Conservation (phyloP, 2,113 vertebrate species). For the Myxocyprinus asiaticus region DNA sequence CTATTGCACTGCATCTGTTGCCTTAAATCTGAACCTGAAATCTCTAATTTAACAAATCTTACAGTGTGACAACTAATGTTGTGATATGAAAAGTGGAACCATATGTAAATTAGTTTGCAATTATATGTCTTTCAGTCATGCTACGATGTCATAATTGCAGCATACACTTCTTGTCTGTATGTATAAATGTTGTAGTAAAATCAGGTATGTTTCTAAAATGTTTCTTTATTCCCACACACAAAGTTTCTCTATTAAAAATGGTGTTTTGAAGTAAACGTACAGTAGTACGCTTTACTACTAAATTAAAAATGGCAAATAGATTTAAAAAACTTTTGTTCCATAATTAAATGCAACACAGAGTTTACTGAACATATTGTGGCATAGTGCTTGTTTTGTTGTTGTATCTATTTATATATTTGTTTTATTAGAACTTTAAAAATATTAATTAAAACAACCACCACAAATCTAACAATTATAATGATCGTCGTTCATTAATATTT, state of each 20-base stretch:
- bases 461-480: too few species aligned
- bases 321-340: background rate
- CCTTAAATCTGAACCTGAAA: background rate
- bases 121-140: background rate
- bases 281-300: too few species aligned
- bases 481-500: background rate
- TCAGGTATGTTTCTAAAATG: background rate
- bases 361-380: too few species aligned
- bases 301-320: background rate
- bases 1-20: background rate
- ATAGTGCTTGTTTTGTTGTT: too few species aligned
- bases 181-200: background rate
- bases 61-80: background rate
- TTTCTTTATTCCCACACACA: background rate
- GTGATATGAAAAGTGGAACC: too few species aligned
- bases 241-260: background rate
- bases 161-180: background rate
- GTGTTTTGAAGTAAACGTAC: background rate
- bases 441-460: too few species aligned
- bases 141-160: background rate
- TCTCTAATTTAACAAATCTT: background rate
- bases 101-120: background rate
- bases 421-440: background rate
- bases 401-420: too few species aligned
- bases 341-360: background rate